Conservation (phyloP, 2,113 vertebrate genomes). For the Macaca mulatta region DNA sequence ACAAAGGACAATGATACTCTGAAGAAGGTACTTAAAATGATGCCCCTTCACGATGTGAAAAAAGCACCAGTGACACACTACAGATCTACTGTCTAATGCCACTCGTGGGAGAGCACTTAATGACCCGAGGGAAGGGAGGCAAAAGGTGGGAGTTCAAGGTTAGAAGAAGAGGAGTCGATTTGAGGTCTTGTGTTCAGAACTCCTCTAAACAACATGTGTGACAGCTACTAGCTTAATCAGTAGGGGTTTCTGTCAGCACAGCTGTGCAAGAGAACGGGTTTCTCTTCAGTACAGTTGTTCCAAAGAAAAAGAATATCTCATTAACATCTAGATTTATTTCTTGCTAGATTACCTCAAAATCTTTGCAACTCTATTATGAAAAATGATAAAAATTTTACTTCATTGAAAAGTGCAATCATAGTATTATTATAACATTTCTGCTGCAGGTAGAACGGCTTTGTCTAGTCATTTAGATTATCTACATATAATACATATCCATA, state of each 20-base stretch:
- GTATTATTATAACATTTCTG: constrained; percentile 9
- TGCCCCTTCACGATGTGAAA: background rate
- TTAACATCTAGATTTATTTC: background rate
- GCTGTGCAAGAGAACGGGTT: background rate
- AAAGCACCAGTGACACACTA: background rate
- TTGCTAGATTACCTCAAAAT: constrained; percentile 15
- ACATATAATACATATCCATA: no score
- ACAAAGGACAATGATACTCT: background rate
- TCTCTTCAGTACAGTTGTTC: background rate
- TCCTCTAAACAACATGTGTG: background rate
- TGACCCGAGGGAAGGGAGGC: background rate
- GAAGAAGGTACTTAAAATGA: constrained; percentile 11
- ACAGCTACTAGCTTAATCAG: background rate
- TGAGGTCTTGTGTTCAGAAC: background rate
- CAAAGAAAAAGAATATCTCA: background rate
- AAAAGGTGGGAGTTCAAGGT: background rate
- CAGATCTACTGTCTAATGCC: background rate
- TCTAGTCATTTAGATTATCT: background rate
- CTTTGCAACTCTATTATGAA: background rate
- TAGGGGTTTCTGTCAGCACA: background rate
- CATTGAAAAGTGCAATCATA: background rate
- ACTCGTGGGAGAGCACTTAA: background rate
- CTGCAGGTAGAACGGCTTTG: background rate
- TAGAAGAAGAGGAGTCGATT: background rate
- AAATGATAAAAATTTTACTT: constrained; percentile 6